Evolutionary conservation across 2,113 vertebrate species (phyloP).

Genomic region (Dendropsophus ebraccatus): DNA sequence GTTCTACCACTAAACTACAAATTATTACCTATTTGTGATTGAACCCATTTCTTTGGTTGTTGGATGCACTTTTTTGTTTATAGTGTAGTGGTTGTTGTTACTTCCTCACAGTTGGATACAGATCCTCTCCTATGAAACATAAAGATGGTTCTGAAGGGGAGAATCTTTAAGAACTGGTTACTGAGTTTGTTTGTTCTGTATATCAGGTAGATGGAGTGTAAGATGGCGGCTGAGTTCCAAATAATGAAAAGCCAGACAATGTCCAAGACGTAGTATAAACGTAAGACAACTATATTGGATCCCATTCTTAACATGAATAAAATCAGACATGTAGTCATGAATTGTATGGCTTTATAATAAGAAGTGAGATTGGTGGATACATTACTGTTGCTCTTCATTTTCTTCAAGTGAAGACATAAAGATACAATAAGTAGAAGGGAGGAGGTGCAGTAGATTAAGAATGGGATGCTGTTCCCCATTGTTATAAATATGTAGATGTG

Average conservation of each 20-base stretch:
- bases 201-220: not conserved
- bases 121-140: not conserved
- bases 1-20: too few species aligned
- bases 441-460: not conserved
- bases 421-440: not conserved
- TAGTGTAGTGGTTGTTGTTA: too few species aligned
- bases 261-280: not conserved
- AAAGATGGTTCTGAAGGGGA: not conserved
- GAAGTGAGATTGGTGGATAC: not conserved
- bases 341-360: slow-evolving; percentile 12
- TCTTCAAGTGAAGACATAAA: not conserved
- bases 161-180: not conserved
- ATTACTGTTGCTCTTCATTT: not conserved
- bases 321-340: not conserved
- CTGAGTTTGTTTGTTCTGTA: not conserved
- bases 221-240: not conserved
- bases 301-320: not conserved
- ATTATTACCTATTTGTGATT: too few species aligned
- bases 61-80: too few species aligned
- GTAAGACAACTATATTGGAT: not conserved
- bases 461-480: not conserved
- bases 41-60: too few species aligned
- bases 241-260: not conserved
- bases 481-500: not conserved
- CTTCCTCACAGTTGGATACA: not conserved